Percentiles rank a stretch among this genome's conserved stretches.
Evolutionary conservation across 2,888 invertebrate species (phyloP).

Genomic region (Antitype chi): DNA sequence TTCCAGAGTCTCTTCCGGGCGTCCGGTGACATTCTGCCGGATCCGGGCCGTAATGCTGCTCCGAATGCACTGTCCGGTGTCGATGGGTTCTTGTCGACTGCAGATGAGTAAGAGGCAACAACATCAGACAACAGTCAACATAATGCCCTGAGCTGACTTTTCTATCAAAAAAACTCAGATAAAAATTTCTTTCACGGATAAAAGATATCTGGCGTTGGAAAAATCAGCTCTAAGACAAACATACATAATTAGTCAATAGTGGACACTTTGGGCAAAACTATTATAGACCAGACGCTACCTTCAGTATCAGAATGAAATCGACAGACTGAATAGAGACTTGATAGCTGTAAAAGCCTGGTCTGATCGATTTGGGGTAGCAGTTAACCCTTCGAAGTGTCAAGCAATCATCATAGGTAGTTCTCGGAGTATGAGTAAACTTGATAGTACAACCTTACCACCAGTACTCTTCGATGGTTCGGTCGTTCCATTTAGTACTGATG

Average conservation of each 20-base stretch:
- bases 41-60: slow-evolving; percentile 81
- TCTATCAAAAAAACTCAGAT: neutral
- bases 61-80: slow-evolving; percentile 89
- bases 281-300: neutral
- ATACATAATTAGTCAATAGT: neutral
- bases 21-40: slow-evolving; percentile 81
- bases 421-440: too few species aligned
- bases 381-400: too few species aligned
- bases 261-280: neutral
- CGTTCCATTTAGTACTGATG: too few species aligned
- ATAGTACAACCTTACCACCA: too few species aligned
- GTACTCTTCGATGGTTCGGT: too few species aligned
- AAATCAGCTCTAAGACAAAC: neutral
- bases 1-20: slow-evolving; percentile 84
- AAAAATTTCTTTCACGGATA: neutral
- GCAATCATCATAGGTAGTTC: too few species aligned
- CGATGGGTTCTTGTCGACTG: slow-evolving; percentile 77
- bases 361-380: too few species aligned
- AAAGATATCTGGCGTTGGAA: neutral
- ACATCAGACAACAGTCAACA: too few species aligned
- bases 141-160: neutral
- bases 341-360: too few species aligned
- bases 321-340: too few species aligned
- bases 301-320: neutral
- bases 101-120: neutral